These are phyloP conservation scores for Drosophila eohydei DNA, from an alignment of 2,888 invertebrate species.

Conservation along the genomic window DNA sequence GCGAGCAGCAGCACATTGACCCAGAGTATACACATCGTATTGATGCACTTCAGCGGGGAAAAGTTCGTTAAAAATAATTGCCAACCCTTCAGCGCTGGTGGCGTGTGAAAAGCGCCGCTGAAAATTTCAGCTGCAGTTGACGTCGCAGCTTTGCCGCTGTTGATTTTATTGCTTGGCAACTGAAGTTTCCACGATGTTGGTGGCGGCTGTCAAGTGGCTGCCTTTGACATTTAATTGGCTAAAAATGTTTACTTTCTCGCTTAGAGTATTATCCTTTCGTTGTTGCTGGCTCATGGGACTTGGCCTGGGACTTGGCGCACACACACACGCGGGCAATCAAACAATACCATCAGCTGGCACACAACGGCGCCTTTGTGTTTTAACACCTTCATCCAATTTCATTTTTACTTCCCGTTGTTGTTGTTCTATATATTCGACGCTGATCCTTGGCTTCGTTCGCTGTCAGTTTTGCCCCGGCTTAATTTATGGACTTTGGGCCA, in stretches of 20 bases:
- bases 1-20: conserved; percentile 63
- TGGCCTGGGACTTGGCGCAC: conserved; percentile 8
- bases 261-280: conserved; percentile 14
- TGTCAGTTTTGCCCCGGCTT: conserved; percentile 69
- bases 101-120: conserved; percentile 42
- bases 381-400: conserved; percentile 84
- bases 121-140: conserved; percentile 40
- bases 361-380: conserved; percentile 72
- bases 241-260: conserved; percentile 56
- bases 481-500: conserved; percentile 83
- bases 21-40: conserved; percentile 42
- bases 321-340: conserved; percentile 21
- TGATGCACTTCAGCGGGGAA: conserved; percentile 17
- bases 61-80: conserved; percentile 78
- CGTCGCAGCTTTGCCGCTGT: conserved; percentile 17
- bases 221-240: conserved; percentile 67
- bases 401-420: conserved; percentile 47
- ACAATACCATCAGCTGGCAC: conserved; percentile 41
- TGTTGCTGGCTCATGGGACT: conserved; percentile 6
- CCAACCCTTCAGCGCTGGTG: conserved; percentile 48
- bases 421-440: conserved; percentile 57
- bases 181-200: background rate
- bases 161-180: conserved; percentile 8
- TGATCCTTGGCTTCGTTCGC: conserved; percentile 61
- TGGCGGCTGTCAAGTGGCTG: conserved; percentile 46